A percentile compares a stretch with the other conserved stretches of the same genome.
Evolutionary conservation across 2,113 vertebrate species (phyloP).

Genomic region (Sinocyclocheilus maitianheensis): DNA sequence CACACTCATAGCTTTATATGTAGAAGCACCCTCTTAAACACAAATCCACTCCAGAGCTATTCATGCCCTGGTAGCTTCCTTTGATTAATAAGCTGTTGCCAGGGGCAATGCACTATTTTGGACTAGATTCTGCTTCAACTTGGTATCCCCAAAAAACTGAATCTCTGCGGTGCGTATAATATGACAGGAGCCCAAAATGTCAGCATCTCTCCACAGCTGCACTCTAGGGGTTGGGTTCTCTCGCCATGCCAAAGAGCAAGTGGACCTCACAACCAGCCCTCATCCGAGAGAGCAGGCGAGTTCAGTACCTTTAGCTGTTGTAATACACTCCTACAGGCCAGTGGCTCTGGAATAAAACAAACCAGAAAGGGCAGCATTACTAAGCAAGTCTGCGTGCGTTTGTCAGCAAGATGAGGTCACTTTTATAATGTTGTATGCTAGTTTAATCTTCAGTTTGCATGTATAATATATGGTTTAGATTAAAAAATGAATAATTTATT

Average conservation of each 20-base stretch:
- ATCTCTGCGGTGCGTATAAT: conserved; percentile 29
- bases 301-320: conserved; percentile 22
- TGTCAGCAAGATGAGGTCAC: conserved; percentile 23
- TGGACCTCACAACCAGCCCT: conserved; percentile 39
- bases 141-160: conserved; percentile 23
- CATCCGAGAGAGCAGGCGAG: conserved; percentile 18
- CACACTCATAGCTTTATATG: conserved; percentile 19
- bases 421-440: not conserved
- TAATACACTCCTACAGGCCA: not conserved
- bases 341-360: not conserved
- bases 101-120: conserved; percentile 49
- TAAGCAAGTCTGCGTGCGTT: conserved; percentile 1
- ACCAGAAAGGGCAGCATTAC: conserved; percentile 29
- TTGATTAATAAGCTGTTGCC: conserved; percentile 51
- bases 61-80: conserved; percentile 52
- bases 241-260: conserved; percentile 50
- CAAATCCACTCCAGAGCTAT: conserved; percentile 37
- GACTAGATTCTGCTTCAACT: conserved; percentile 46
- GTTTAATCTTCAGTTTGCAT: not conserved
- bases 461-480: conserved; percentile 13
- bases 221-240: conserved; percentile 33
- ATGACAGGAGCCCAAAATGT: conserved; percentile 52
- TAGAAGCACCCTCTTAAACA: conserved; percentile 46
- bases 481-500: not conserved
- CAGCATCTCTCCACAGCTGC: conserved; percentile 43